Evolutionary conservation across 2,113 vertebrate species (phyloP), one percentile per base, ranked within the genome.

Genomic region (Phodopus roborovskii): DNA sequence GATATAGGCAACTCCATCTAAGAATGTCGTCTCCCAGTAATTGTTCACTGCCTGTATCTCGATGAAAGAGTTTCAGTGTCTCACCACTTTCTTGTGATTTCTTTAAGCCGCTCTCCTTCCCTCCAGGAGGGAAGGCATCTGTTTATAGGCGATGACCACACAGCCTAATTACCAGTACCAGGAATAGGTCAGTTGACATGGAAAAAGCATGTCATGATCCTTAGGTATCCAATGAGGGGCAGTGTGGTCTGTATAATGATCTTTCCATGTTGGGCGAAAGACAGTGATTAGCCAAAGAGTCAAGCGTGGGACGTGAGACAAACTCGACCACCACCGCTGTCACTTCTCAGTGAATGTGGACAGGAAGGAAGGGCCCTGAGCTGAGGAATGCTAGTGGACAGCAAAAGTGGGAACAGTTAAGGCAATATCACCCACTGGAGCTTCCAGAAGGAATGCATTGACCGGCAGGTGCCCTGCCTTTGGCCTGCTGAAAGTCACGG

Each of bases 381-480:
- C 16, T 53, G 30, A 53, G 50, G 78, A 20, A 8, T 30, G 15
- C 28, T 22, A n/a, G n/a, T 0, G 4, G 17, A 39, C 24, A 7
- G 6, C 12, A 5, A 42, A 70, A 12, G 10, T 22, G 3, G 7
- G 1, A 36, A 73, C 17, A 62, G 73, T 13, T 17, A 24, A n/a
- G 4, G 8, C 2, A 33, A 3, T 10, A 7, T 26, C 0, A 16
- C 12, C 12, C 26, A 8, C 17, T 0, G 3, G 16, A 30, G 16
- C 30, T 28, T 81, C 30, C 42, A 13, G 42, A 62, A 50, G 20
- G 70, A 60, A 33, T 2, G 1, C 26, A 26, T n/a, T n/a, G 45
- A 9, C 30, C 28, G 16, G 8, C 3, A 1, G 56, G 33, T 0
- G 0, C 36, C 0, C 1, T 3, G 73, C 0, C 5, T 42, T 64